phyloP scores from a whole-genome alignment of 2,888 invertebrate genomes.

The Ornithoptera priamus region DNA sequence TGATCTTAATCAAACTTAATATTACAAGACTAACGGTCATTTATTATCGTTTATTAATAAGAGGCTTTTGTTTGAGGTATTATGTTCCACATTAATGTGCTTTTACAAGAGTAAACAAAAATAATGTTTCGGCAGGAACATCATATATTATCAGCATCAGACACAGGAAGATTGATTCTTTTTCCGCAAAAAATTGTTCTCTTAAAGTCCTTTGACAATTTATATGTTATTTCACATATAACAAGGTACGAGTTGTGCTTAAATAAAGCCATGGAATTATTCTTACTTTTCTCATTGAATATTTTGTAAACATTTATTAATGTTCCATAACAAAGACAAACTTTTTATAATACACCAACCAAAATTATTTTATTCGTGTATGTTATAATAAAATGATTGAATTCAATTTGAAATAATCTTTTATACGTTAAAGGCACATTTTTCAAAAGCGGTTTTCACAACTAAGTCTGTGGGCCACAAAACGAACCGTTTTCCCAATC shows the following conservation, averaged over 20 bases:
- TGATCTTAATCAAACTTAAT: slow-evolving; percentile 11
- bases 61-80: slow-evolving; percentile 8
- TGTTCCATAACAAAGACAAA: not conserved
- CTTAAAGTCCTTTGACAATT: no score
- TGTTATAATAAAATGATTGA: not conserved
- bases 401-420: slow-evolving; percentile 21
- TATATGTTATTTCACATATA: no score
- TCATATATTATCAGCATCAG: slow-evolving; percentile 10
- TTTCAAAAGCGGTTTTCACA: slow-evolving; percentile 26
- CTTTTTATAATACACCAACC: not conserved
- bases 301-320: no score
- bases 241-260: no score
- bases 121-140: slow-evolving; percentile 6
- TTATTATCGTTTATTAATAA: slow-evolving; percentile 7
- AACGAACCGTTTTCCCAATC: slow-evolving; percentile 37
- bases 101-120: slow-evolving; percentile 6
- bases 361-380: not conserved
- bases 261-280: no score
- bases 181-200: no score
- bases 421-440: slow-evolving; percentile 15
- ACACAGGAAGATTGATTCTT: no score
- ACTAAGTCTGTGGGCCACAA: slow-evolving; percentile 9
- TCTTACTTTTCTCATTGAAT: no score
- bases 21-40: slow-evolving; percentile 5
- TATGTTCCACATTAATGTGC: not conserved